Evolutionary conservation across 2,797 vertebrate genomes (phyloP).

Genomic region (Carcharodon carcharias): DNA sequence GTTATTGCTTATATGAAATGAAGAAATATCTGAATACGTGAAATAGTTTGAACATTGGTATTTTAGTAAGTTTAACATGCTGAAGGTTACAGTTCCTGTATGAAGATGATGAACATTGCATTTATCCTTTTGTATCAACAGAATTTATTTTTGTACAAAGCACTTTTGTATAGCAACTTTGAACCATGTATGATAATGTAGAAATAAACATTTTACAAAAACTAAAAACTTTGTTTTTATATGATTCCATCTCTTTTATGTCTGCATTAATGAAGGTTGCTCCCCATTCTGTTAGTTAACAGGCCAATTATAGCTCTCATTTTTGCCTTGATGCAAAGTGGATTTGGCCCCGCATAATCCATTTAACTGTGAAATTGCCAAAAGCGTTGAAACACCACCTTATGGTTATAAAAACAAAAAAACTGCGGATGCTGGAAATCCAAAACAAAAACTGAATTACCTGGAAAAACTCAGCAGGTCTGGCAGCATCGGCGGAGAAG

Average conservation of each 20-base stretch:
- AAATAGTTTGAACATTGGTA: constrained; percentile 13
- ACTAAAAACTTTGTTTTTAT: background rate
- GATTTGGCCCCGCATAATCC: background rate
- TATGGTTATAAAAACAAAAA: too few relatives aligned
- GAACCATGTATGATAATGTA: constrained; percentile 24
- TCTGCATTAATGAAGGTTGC: background rate
- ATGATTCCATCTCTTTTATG: background rate
- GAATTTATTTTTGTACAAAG: constrained; percentile 37
- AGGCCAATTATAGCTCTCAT: background rate
- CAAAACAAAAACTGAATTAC: too few relatives aligned
- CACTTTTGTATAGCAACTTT: constrained; percentile 35
- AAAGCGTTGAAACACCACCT: background rate
- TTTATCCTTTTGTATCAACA: constrained; percentile 36
- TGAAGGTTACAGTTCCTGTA: background rate
- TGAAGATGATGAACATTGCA: constrained; percentile 3
- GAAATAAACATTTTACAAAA: constrained; percentile 36
- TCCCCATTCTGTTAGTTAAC: background rate
- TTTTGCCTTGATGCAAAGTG: background rate
- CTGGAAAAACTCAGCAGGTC: too few relatives aligned
- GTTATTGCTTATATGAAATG: constrained; percentile 11
- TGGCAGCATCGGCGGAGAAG: too few relatives aligned
- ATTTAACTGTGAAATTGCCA: background rate
- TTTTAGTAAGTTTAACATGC: background rate
- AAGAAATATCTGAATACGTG: background rate
- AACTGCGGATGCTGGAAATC: too few relatives aligned